Percentiles rank a stretch among this genome's conserved stretches.
phyloP scores from a whole-genome alignment of 1,140 invertebrate species.

The Cyclina sinensis region DNA sequence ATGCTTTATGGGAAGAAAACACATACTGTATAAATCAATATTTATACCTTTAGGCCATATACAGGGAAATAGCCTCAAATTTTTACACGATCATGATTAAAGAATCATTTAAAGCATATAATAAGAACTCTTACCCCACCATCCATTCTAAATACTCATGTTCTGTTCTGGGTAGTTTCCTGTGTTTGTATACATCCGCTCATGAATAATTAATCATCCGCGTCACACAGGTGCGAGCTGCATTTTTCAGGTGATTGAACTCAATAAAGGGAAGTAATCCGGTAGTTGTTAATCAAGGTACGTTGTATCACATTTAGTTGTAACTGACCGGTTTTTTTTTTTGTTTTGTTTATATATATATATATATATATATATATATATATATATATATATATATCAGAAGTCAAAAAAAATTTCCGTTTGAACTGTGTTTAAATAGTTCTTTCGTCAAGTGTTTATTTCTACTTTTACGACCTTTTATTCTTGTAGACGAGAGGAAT shows the following conservation, averaged over 20 bases:
- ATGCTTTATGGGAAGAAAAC: neutral
- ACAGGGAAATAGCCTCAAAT: neutral
- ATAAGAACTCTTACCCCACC: constrained; percentile 45
- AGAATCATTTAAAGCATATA: neutral
- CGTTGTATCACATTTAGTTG: too few species aligned
- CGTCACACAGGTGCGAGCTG: constrained; percentile 26
- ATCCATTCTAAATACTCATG: constrained; percentile 19
- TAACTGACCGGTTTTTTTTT: too few species aligned
- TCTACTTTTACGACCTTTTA: too few species aligned
- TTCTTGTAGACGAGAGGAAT: too few species aligned
- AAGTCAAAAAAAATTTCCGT: too few species aligned
- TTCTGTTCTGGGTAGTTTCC: neutral
- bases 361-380: too few species aligned
- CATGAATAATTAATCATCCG: constrained; percentile 36
- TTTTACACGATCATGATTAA: too few species aligned
- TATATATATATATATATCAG: too few species aligned
- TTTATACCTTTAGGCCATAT: constrained; percentile 7
- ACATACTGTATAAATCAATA: neutral
- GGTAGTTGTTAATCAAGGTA: too few species aligned
- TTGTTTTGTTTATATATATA: too few species aligned
- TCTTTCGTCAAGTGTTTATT: too few species aligned
- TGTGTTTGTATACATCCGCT: neutral
- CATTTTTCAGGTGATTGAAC: constrained; percentile 28
- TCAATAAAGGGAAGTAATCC: neutral
- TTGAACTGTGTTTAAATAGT: too few species aligned